A percentile compares a stretch with the other conserved stretches of the same genome.
Evolutionary conservation across 2,888 invertebrate genomes (phyloP).

Genomic region (Drosophila macrospina): DNA sequence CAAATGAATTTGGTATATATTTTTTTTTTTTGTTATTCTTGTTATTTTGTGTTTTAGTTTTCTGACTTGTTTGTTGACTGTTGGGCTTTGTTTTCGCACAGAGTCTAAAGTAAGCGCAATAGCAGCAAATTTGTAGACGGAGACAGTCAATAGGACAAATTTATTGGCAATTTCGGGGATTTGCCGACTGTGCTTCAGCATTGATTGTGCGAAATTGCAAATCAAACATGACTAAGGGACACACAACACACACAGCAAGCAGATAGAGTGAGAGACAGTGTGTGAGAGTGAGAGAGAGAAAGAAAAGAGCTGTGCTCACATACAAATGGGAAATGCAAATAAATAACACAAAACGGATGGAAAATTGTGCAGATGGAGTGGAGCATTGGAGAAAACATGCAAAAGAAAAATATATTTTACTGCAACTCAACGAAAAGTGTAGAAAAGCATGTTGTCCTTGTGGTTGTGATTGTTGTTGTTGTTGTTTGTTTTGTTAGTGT

Average conservation of each 20-base stretch:
- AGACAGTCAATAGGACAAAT: slow-evolving; percentile 76
- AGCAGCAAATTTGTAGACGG: slow-evolving; percentile 65
- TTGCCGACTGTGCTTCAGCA: slow-evolving; percentile 63
- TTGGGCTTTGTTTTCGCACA: slow-evolving; percentile 25
- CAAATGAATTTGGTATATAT: slow-evolving; percentile 13
- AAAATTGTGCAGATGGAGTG: slow-evolving; percentile 63
- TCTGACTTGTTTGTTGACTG: slow-evolving; percentile 1
- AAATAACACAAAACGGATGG: slow-evolving; percentile 65
- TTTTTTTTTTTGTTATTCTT: too few relatives aligned
- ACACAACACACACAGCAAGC: slow-evolving; percentile 24
- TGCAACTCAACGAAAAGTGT: slow-evolving; percentile 45
- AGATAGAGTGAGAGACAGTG: background rate
- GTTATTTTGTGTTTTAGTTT: background rate
- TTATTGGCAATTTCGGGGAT: slow-evolving; percentile 79
- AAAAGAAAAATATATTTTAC: slow-evolving; percentile 37
- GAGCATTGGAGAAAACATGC: slow-evolving; percentile 26
- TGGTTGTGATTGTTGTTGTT: slow-evolving; percentile 26
- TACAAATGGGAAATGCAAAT: slow-evolving; percentile 67
- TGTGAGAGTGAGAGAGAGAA: slow-evolving; percentile 5
- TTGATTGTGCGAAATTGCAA: slow-evolving; percentile 79
- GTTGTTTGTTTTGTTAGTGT: slow-evolving; percentile 29
- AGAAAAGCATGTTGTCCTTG: slow-evolving; percentile 24
- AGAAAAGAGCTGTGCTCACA: slow-evolving; percentile 19
- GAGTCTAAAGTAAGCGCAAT: slow-evolving; percentile 28
- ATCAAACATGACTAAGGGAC: slow-evolving; percentile 77